phyloP scores from a whole-genome alignment of 2,797 vertebrate species.

The Pipistrellus pipistrellus region DNA sequence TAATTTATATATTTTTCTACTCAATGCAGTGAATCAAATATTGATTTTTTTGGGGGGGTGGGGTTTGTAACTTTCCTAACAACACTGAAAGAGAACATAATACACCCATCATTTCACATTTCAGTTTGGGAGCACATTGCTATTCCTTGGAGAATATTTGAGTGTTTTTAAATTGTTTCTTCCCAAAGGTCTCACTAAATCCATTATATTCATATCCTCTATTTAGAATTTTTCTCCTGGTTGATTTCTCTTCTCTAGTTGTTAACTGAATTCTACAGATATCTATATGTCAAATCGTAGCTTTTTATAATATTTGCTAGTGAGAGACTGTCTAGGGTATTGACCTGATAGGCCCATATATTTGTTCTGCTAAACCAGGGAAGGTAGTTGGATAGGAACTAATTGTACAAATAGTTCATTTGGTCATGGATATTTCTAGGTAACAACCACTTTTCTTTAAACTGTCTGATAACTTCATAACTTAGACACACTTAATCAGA shows the following conservation, averaged over 20 bases:
- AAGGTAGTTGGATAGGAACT: neutral
- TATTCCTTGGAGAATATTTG: neutral
- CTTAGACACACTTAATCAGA: neutral
- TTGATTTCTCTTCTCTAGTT: slow-evolving; percentile 26
- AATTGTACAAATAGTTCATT: neutral
- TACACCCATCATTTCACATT: neutral
- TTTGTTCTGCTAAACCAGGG: neutral
- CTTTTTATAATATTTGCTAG: slow-evolving; percentile 53
- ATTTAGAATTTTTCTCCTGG: neutral
- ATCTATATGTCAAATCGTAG: neutral
- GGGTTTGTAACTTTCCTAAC: neutral
- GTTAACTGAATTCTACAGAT: neutral
- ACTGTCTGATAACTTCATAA: slow-evolving; percentile 29
- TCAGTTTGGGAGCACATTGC: neutral
- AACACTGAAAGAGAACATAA: neutral
- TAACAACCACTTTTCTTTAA: neutral
- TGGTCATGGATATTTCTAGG: neutral
- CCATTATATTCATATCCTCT: neutral
- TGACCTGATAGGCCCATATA: neutral
- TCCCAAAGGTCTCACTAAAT: neutral
- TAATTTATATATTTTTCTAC: slow-evolving; percentile 14
- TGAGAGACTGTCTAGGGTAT: neutral
- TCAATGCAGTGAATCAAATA: neutral
- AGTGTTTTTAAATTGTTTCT: neutral
- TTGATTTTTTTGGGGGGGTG: neutral